These are phyloP conservation scores for Riptortus pedestris DNA, from an alignment of 1,140 invertebrate genomes.

Conservation along the genomic window DNA sequence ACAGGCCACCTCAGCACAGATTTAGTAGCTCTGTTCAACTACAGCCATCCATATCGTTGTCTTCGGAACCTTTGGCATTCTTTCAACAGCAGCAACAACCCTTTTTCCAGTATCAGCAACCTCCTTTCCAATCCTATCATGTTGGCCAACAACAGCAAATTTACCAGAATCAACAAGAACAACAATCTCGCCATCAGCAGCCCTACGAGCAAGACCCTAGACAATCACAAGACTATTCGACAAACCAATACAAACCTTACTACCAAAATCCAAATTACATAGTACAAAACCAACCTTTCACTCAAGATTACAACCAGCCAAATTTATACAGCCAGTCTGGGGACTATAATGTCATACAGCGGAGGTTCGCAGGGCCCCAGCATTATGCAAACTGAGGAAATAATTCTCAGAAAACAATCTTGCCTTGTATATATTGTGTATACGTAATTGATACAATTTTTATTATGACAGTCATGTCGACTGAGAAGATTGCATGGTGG, in stretches of 20 bases:
- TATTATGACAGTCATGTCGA: no score
- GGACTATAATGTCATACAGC: neutral
- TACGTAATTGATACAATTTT: no score
- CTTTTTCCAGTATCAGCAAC: neutral
- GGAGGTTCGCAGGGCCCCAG: neutral
- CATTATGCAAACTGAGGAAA: no score
- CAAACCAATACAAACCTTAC: neutral
- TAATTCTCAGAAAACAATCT: no score
- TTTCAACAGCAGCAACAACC: neutral
- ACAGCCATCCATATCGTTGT: constrained; percentile 7
- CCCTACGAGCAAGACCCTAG: neutral
- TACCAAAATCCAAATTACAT: neutral
- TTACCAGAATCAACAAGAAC: neutral
- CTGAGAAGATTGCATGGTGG: no score
- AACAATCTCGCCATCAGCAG: neutral
- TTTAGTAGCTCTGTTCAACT: neutral
- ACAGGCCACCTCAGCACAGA: constrained; percentile 25
- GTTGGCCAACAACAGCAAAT: constrained; percentile 15
- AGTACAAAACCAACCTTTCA: neutral
- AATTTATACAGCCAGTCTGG: neutral
- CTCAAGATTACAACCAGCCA: neutral
- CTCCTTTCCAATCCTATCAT: neutral
- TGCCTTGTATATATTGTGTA: no score
- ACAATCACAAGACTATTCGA: neutral
- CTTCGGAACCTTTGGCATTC: constrained; percentile 10